These are phyloP conservation scores for Melanotaenia boesemani DNA, from an alignment of 2,797 vertebrate genomes.

Conservation along the genomic window DNA sequence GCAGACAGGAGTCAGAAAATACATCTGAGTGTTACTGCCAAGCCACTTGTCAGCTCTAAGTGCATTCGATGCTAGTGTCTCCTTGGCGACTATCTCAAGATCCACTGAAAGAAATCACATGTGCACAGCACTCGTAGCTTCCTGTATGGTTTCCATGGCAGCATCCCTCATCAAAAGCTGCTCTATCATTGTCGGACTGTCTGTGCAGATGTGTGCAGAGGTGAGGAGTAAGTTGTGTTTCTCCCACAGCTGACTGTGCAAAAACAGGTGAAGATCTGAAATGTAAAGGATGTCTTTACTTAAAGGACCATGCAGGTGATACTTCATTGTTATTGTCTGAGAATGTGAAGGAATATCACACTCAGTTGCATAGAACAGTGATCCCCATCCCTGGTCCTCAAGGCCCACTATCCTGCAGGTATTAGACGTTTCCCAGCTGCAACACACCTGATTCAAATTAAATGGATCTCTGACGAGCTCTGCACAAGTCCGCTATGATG, in stretches of 20 bases:
- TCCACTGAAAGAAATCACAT: constrained; percentile 46
- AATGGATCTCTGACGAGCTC: too few relatives aligned
- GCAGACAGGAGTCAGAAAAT: not conserved
- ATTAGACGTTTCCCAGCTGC: too few relatives aligned
- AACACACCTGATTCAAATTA: too few relatives aligned
- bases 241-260: constrained; percentile 38
- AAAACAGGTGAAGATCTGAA: not conserved
- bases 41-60: constrained; percentile 2
- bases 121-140: constrained; percentile 49
- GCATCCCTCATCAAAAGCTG: constrained; percentile 73
- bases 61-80: constrained; percentile 41
- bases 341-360: not conserved
- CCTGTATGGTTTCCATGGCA: constrained; percentile 80
- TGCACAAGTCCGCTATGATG: too few relatives aligned
- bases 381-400: too few relatives aligned
- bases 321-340: not conserved
- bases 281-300: too few relatives aligned
- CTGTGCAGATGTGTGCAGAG: not conserved
- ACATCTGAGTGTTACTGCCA: constrained; percentile 6
- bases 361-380: too few relatives aligned
- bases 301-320: not conserved
- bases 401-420: too few relatives aligned
- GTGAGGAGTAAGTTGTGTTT: not conserved
- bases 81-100: constrained; percentile 69
- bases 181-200: constrained; percentile 50